A percentile compares a stretch with the other conserved stretches of the same genome.
These are phyloP conservation scores for Coranthus polyacanthus DNA, from an alignment of 2,797 vertebrate genomes.

Conservation along the genomic window DNA sequence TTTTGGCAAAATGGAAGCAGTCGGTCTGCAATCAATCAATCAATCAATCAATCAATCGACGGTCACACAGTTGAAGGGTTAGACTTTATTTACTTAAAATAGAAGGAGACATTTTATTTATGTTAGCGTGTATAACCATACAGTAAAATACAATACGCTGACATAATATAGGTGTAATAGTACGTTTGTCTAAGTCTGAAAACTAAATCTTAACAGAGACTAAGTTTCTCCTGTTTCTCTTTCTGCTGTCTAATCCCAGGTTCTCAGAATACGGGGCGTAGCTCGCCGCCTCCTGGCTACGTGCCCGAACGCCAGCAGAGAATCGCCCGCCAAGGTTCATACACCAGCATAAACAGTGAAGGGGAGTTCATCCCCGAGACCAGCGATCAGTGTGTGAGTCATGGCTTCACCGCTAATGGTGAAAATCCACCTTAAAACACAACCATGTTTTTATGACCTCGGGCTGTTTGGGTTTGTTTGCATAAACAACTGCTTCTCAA, in stretches of 20 bases:
- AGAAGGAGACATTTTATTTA: no score
- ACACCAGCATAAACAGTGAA: constrained; percentile 98
- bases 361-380: constrained; percentile 98
- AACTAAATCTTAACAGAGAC: no score
- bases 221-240: not conserved
- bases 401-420: constrained; percentile 1
- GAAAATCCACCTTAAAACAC: constrained; percentile 23
- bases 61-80: no score
- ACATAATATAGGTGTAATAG: no score
- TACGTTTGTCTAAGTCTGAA: no score
- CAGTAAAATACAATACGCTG: no score
- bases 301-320: constrained; percentile 96
- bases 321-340: constrained; percentile 96
- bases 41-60: no score
- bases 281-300: constrained; percentile 96
- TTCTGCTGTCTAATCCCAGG: constrained; percentile 77
- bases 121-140: no score
- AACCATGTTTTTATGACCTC: constrained; percentile 15
- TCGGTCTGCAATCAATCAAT: no score
- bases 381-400: constrained; percentile 94
- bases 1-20: no score
- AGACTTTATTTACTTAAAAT: no score
- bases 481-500: constrained; percentile 10
- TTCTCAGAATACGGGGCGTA: constrained; percentile 94
- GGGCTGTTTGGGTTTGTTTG: not conserved